These are phyloP conservation scores for Drepana arcuata DNA, from an alignment of 1,140 invertebrate genomes.

Conservation along the genomic window DNA sequence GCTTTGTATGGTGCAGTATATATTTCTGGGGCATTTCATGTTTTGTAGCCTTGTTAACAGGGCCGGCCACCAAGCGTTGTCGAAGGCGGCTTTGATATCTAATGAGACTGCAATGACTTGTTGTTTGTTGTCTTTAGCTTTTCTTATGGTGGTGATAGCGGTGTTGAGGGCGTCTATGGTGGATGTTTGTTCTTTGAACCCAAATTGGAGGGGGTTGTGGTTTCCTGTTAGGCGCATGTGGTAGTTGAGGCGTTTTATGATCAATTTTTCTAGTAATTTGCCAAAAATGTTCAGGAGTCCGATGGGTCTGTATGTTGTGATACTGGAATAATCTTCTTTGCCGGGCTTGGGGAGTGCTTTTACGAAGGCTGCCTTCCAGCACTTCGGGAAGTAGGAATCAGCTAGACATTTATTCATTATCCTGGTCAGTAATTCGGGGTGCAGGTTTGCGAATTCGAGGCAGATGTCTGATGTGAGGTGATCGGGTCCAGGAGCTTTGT, in stretches of 20 bases:
- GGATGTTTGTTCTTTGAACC: conserved; percentile 5
- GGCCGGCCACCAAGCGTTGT: conserved; percentile 12
- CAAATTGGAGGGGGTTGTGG: too few species aligned
- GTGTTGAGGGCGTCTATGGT: conserved; percentile 10
- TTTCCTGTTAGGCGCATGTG: too few species aligned
- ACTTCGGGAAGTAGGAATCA: conserved; percentile 1
- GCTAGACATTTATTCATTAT: conserved; percentile 17
- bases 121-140: conserved; percentile 1
- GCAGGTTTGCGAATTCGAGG: neutral
- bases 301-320: conserved; percentile 9
- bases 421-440: conserved; percentile 10
- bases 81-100: conserved; percentile 14
- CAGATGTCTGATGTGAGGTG: conserved; percentile 23
- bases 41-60: conserved; percentile 5
- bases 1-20: conserved; percentile 1
- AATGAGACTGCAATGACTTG: conserved; percentile 6
- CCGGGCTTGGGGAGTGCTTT: conserved; percentile 9
- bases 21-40: conserved; percentile 10
- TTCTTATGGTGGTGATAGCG: conserved; percentile 4
- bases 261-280: too few species aligned
- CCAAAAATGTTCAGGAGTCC: too few species aligned
- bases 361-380: conserved; percentile 5
- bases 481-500: conserved; percentile 18
- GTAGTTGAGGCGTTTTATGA: too few species aligned
- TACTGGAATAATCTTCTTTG: conserved; percentile 5